Evolutionary conservation across 1,140 invertebrate genomes (phyloP).

Genomic region (Caenorhabditis brenneri): DNA sequence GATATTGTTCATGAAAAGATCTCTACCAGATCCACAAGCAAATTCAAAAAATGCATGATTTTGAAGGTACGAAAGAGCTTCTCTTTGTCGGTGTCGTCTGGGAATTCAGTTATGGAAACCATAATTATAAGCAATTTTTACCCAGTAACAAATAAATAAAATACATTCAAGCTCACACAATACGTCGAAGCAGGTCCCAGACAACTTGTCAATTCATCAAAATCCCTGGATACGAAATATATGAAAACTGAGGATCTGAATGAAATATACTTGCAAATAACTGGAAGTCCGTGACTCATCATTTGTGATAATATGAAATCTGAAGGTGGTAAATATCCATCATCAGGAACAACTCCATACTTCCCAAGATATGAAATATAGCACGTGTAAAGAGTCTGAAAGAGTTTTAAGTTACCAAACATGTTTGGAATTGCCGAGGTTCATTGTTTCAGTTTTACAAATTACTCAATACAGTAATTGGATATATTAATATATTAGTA

Average conservation of each 20-base stretch:
- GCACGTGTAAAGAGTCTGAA: background rate
- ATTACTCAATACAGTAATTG: too few species aligned
- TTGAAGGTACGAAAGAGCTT: conserved; percentile 36
- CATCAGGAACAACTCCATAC: conserved; percentile 18
- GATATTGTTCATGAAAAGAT: conserved; percentile 30
- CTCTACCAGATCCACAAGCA: conserved; percentile 32
- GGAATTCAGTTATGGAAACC: background rate
- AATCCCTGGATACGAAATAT: conserved; percentile 38
- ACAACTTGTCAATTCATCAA: conserved; percentile 37
- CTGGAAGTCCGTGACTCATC: background rate
- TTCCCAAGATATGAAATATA: conserved; percentile 25
- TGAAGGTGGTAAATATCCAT: background rate
- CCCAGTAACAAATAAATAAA: background rate
- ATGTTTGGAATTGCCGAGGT: too few species aligned
- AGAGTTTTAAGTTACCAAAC: too few species aligned
- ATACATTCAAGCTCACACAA: conserved; percentile 41
- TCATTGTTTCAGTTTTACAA: too few species aligned
- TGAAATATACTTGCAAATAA: background rate
- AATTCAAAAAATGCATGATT: conserved; percentile 50
- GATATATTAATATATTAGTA: too few species aligned
- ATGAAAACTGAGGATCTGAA: background rate
- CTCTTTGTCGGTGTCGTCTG: background rate
- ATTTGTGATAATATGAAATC: background rate
- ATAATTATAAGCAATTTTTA: too few species aligned
- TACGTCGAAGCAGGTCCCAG: conserved; percentile 1